Evolutionary conservation across 2,888 invertebrate genomes (phyloP).

Genomic region (Octodonta nipae): DNA sequence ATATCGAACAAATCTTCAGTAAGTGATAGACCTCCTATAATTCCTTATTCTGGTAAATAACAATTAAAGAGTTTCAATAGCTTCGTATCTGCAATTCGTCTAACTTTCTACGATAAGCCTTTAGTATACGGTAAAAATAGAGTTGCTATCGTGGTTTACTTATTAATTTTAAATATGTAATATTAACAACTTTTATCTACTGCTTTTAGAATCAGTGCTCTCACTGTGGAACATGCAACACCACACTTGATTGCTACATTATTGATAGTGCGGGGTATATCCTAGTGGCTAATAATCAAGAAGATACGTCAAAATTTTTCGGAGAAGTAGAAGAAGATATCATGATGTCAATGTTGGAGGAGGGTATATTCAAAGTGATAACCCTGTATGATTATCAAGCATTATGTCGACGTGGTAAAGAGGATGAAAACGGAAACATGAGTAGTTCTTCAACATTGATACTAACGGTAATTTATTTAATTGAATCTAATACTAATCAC

Average conservation of each 20-base stretch:
- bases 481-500: not conserved
- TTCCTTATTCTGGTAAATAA: not conserved
- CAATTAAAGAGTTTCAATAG: no score
- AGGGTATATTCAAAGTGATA: conserved; percentile 59
- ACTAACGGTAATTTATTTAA: conserved; percentile 23
- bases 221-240: conserved; percentile 44
- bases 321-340: conserved; percentile 68
- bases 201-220: conserved; percentile 34
- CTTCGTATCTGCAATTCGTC: no score
- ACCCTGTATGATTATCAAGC: conserved; percentile 78
- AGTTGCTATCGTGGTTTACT: no score
- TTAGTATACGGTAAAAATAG: no score
- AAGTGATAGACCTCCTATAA: conserved; percentile 6
- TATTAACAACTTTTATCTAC: conserved; percentile 3
- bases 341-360: conserved; percentile 59
- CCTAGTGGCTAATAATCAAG: conserved; percentile 49
- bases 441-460: conserved; percentile 21
- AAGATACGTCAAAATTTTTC: conserved; percentile 71
- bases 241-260: conserved; percentile 66
- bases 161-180: conserved; percentile 1
- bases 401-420: conserved; percentile 40
- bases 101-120: no score
- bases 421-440: conserved; percentile 33
- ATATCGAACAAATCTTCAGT: conserved; percentile 46
- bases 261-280: conserved; percentile 85